Evolutionary conservation across 64 coral and sea anemone species (phyloP).

Genomic region (Stichodactyla mertensii): DNA sequence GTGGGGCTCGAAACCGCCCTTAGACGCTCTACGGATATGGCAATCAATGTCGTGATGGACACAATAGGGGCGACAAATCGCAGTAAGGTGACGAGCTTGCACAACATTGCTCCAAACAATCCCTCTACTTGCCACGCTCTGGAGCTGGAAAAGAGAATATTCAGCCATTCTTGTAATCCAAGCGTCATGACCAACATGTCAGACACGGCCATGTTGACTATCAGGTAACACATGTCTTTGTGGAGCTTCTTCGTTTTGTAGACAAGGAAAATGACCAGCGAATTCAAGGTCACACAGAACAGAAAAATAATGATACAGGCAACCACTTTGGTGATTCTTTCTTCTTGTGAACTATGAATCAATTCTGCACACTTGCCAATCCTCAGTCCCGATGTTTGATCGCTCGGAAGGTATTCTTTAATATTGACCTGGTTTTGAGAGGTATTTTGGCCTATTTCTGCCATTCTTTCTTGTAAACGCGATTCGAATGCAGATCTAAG

Average conservation of each 20-base stretch:
- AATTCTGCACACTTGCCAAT: background rate
- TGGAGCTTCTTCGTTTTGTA: slow-evolving; percentile 3
- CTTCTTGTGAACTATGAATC: background rate
- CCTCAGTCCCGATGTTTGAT: background rate
- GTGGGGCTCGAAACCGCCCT: background rate
- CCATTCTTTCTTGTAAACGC: background rate
- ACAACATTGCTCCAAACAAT: background rate
- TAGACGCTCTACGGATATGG: slow-evolving; percentile 5
- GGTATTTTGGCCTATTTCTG: background rate
- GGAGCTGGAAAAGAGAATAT: background rate
- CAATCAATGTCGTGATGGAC: background rate
- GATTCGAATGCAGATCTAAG: background rate
- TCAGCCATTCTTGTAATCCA: background rate
- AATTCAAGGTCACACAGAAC: background rate
- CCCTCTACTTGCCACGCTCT: background rate
- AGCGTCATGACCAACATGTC: background rate
- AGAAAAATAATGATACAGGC: background rate
- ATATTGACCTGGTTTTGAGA: background rate
- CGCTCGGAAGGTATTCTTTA: background rate
- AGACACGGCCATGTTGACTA: background rate
- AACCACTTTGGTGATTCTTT: background rate
- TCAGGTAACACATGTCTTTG: slow-evolving; percentile 12
- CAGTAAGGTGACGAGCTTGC: background rate
- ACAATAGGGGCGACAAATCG: background rate
- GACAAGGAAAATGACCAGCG: background rate